Evolutionary conservation across 2,113 vertebrate species (phyloP).

Genomic region (Scolopax mira): DNA sequence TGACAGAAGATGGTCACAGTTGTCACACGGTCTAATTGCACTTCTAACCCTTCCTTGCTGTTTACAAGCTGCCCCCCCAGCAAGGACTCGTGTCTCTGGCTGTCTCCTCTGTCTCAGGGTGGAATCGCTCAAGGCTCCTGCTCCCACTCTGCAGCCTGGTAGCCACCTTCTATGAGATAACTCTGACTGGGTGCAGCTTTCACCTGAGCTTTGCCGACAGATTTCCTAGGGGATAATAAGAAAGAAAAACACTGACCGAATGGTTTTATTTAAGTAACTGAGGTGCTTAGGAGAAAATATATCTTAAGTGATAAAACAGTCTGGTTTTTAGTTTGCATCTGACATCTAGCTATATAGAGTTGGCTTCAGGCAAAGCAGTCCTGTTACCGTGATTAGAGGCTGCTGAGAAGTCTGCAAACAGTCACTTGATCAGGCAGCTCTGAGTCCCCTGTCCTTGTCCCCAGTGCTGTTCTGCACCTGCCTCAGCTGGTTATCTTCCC

Average conservation of each 20-base stretch:
- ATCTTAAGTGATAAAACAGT: neutral
- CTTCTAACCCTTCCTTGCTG: conserved; percentile 16
- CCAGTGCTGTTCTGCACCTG: neutral
- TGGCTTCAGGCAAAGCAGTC: neutral
- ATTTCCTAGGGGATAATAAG: neutral
- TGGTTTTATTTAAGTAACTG: neutral
- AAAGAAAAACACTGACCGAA: rapidly evolving
- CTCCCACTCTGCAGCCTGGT: neutral
- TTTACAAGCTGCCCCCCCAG: neutral
- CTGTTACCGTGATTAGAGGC: neutral
- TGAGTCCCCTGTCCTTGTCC: neutral
- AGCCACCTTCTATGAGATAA: neutral
- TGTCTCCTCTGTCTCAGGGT: neutral
- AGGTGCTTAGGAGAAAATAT: neutral
- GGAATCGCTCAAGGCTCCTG: neutral
- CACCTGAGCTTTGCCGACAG: neutral
- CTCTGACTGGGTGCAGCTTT: neutral
- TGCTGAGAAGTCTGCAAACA: neutral
- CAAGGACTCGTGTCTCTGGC: neutral
- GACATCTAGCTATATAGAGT: neutral
- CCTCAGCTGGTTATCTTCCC: neutral
- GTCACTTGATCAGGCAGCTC: neutral
- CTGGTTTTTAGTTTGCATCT: neutral
- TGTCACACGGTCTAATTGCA: conserved; percentile 44
- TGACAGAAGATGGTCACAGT: conserved; percentile 28